These are phyloP conservation scores for Lepidurus apus DNA, from an alignment of 1,140 invertebrate genomes.

Conservation along the genomic window DNA sequence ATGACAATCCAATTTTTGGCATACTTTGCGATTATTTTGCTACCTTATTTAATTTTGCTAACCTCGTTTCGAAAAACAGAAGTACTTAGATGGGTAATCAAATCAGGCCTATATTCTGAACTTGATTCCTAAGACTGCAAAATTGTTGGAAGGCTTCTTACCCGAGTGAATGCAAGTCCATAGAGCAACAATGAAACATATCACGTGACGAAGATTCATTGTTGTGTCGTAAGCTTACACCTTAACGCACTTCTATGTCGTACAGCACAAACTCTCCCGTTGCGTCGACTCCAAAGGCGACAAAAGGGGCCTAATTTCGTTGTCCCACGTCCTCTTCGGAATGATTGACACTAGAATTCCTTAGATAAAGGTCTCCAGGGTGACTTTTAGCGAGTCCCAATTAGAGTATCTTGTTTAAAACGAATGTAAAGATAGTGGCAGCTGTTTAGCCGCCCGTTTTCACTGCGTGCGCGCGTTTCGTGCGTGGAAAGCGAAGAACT, in stretches of 20 bases:
- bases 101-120: too few relatives aligned
- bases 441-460: not conserved
- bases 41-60: too few relatives aligned
- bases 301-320: not conserved
- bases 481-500: not conserved
- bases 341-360: too few relatives aligned
- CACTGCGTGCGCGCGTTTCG: not conserved
- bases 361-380: too few relatives aligned
- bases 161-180: not conserved
- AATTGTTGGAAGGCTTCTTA: not conserved
- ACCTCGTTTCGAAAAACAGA: too few relatives aligned
- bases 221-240: not conserved
- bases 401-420: too few relatives aligned
- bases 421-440: not conserved
- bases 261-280: not conserved
- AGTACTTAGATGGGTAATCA: too few relatives aligned
- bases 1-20: too few relatives aligned
- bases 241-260: not conserved
- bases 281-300: not conserved
- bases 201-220: not conserved
- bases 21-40: too few relatives aligned
- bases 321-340: not conserved
- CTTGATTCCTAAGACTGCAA: not conserved
- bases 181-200: not conserved
- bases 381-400: too few relatives aligned